These are phyloP conservation scores for Halichoerus grypus DNA, from an alignment of 2,113 vertebrate species.

Conservation along the genomic window DNA sequence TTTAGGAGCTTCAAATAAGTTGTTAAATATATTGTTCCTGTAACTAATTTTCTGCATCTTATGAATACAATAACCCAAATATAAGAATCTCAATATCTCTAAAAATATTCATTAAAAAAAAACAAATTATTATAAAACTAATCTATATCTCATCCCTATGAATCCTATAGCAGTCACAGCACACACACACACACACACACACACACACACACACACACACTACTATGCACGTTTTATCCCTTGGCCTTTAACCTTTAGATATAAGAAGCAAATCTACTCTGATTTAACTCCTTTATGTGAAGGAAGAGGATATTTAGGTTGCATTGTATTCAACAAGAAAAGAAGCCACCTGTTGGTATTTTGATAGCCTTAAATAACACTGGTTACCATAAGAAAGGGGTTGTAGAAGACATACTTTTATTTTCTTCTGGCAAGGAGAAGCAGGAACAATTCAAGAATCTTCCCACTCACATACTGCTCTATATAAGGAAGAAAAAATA, in stretches of 20 bases:
- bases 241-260: neutral
- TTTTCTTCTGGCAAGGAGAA: slow-evolving; percentile 61
- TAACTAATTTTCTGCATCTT: neutral
- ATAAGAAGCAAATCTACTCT: neutral
- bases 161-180: neutral
- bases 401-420: slow-evolving; percentile 50
- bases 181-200: neutral
- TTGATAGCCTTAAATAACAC: neutral
- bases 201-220: neutral
- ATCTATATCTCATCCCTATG: neutral
- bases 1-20: slow-evolving; percentile 4
- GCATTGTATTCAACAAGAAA: neutral
- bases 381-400: slow-evolving; percentile 45
- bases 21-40: neutral
- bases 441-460: slow-evolving; percentile 23
- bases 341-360: slow-evolving; percentile 59
- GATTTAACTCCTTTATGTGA: slow-evolving; percentile 43
- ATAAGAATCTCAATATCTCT: neutral
- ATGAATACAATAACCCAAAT: slow-evolving; percentile 16
- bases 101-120: slow-evolving; percentile 25
- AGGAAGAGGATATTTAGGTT: slow-evolving; percentile 46
- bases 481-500: slow-evolving; percentile 55
- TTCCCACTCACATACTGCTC: slow-evolving; percentile 42
- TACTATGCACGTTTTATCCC: neutral
- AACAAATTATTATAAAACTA: neutral